Evolutionary conservation across 2,797 vertebrate genomes (phyloP), one percentile per base, ranked within the genome.

Genomic region (Danio tinwini): DNA sequence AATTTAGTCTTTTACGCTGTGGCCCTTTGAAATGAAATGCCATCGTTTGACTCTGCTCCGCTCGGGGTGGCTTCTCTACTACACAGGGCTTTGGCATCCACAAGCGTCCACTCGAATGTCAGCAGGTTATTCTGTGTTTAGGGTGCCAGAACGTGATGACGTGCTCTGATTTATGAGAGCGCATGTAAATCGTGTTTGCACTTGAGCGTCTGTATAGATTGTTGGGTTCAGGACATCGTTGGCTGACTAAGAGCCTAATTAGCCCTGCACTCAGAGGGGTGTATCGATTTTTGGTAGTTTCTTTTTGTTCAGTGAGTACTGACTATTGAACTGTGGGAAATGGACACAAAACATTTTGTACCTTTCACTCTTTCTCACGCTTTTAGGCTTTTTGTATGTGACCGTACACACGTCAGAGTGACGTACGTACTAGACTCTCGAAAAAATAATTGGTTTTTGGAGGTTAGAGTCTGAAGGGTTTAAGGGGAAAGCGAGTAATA

Each of bases 1-100:
- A 80, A 81, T 85, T 59, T 83, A 83, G 55, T 40, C 45, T 63
- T 78, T 85, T 82, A 58, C 77, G 0, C 39, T 37, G 2, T 0
- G 42, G 16, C 64, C 61, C 53, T 7, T 67, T 62, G 71, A 78
- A 79, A 74, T 74, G 37, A 71, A 82, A 76, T 76, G 73, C 52
- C 55, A 21, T 61, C n/a, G 44, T 47, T 67, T 62, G 56, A 58
- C 69, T 58, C 40, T 21, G 2, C 13, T 44, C 8, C 2, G 19
- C 62, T 76, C 13, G 13, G 4, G 47, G 39, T 44, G 8, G 5
- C 67, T 75, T 64, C 50, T 80, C 69, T 69, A 76, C 53, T 16
- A 10, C 49, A 56, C 17, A 17, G 37, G 50, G 16, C 39, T 47
- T 55, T 52, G 19, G 5, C 7, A 11, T 29, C 45, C 58, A 45